These are phyloP conservation scores for Gymnogyps californianus DNA, from an alignment of 2,113 vertebrate genomes.

Conservation along the genomic window DNA sequence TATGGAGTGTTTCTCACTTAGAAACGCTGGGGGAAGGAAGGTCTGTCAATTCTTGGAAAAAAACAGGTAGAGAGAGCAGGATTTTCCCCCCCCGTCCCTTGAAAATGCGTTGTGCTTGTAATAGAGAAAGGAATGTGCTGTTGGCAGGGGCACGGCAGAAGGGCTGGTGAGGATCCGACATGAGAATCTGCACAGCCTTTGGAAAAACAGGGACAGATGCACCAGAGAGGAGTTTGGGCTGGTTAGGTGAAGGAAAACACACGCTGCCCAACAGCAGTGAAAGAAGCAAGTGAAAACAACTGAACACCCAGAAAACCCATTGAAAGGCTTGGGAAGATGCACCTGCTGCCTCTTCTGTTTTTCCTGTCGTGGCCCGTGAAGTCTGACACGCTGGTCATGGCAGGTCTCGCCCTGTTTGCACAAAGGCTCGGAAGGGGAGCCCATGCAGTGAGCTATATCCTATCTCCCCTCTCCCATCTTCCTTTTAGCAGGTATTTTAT, in stretches of 20 bases:
- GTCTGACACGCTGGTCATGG: not conserved
- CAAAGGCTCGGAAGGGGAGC: not conserved
- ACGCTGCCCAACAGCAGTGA: not conserved
- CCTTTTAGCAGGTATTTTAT: not conserved
- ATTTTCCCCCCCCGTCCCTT: fast-evolving
- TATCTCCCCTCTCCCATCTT: not conserved
- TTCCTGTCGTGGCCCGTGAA: not conserved
- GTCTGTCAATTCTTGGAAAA: not conserved
- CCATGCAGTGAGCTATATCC: not conserved
- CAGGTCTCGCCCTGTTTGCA: not conserved
- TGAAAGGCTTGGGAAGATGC: not conserved
- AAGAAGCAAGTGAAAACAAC: not conserved
- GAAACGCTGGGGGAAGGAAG: not conserved
- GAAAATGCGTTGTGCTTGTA: not conserved
- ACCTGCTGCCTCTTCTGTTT: not conserved
- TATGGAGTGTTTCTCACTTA: not conserved
- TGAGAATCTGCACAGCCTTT: not conserved
- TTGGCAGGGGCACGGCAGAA: not conserved
- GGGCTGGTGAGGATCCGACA: not conserved
- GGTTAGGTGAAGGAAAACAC: not conserved
- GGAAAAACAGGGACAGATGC: not conserved
- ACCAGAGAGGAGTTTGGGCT: not conserved
- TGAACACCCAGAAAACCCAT: not conserved
- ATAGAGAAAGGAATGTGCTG: conserved; percentile 32
- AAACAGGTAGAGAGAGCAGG: not conserved